These are phyloP conservation scores for Limnephilus lunatus DNA, from an alignment of 2,888 invertebrate genomes.

Conservation along the genomic window DNA sequence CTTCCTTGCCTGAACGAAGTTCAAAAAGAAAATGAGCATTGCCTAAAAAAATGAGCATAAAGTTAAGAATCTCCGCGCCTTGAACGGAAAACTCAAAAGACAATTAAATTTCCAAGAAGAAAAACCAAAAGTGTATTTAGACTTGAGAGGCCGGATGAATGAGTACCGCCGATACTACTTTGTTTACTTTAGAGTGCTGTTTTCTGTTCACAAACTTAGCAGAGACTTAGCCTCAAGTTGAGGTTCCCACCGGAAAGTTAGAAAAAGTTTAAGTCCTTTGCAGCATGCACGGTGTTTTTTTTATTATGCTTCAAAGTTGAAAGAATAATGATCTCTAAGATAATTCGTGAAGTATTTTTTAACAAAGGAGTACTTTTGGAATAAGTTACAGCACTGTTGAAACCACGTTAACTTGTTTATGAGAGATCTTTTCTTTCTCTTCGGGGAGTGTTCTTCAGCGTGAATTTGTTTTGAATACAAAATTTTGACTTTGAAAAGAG, in stretches of 20 bases:
- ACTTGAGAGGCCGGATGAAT: conserved; percentile 20
- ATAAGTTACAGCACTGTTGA: conserved; percentile 16
- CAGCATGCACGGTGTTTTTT: conserved; percentile 50
- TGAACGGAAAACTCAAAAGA: conserved; percentile 26
- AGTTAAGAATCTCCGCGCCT: not conserved
- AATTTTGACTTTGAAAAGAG: not conserved
- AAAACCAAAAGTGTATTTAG: conserved; percentile 29
- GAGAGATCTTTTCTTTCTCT: conserved; percentile 14
- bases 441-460: not conserved
- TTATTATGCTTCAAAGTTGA: conserved; percentile 48
- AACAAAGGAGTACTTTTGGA: conserved; percentile 25
- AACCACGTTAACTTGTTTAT: conserved; percentile 43
- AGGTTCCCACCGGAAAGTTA: conserved; percentile 45
- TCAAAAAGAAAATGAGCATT: not conserved
- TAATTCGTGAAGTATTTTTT: conserved; percentile 49
- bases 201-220: conserved; percentile 60
- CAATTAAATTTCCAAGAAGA: conserved; percentile 47
- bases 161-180: conserved; percentile 50
- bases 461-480: not conserved
- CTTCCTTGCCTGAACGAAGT: not conserved
- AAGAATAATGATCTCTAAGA: conserved; percentile 41
- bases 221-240: conserved; percentile 48
- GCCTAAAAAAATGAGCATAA: not conserved
- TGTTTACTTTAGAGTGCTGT: conserved; percentile 62
- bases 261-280: conserved; percentile 56